A percentile compares a stretch with the other conserved stretches of the same genome.
These are phyloP conservation scores for Lysandra coridon DNA, from an alignment of 2,888 invertebrate species.

Conservation along the genomic window DNA sequence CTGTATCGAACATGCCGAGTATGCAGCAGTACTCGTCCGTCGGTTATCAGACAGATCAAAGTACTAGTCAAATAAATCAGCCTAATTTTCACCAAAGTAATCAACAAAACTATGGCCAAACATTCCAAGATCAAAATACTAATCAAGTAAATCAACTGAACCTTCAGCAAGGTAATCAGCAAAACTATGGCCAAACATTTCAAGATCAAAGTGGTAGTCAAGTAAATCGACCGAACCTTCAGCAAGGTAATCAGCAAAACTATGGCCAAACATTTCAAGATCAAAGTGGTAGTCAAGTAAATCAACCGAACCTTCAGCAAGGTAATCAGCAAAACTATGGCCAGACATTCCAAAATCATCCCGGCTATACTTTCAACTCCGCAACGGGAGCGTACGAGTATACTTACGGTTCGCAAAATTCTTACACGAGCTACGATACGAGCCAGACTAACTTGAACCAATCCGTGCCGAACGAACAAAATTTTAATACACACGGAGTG, in stretches of 20 bases:
- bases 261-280: constrained; percentile 38
- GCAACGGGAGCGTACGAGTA: constrained; percentile 81
- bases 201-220: not conserved
- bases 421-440: constrained; percentile 51
- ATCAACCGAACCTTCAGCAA: constrained; percentile 44
- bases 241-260: not conserved
- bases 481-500: constrained; percentile 56
- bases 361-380: constrained; percentile 82
- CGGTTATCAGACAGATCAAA: constrained; percentile 48
- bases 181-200: not conserved
- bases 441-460: constrained; percentile 52
- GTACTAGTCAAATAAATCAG: constrained; percentile 12
- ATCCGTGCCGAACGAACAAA: constrained; percentile 50
- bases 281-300: constrained; percentile 38
- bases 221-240: not conserved
- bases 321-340: constrained; percentile 46
- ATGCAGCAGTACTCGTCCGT: constrained; percentile 44
- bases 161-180: too few species aligned
- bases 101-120: constrained; percentile 51
- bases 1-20: constrained; percentile 49
- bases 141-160: too few species aligned
- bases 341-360: constrained; percentile 71
- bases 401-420: constrained; percentile 81
- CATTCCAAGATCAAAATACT: constrained; percentile 46
- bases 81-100: constrained; percentile 45